Conservation (phyloP, 2,113 vertebrate species). For the Pelodiscus sinensis region DNA sequence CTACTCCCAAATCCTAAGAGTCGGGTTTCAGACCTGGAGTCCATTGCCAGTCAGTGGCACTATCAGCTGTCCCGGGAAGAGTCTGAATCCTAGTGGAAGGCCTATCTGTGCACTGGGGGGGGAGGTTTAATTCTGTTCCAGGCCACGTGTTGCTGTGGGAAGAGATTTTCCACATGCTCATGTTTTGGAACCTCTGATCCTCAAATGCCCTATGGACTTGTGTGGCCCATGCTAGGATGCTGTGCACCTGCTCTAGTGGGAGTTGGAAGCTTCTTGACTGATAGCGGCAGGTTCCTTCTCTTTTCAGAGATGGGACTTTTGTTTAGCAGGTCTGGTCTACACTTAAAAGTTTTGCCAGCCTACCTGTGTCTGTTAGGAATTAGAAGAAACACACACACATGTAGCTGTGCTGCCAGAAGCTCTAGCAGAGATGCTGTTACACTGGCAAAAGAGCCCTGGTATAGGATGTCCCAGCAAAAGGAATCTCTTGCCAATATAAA, state of each 20-base stretch:
- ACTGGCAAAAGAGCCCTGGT: background rate
- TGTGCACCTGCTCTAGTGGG: background rate
- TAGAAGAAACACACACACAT: background rate
- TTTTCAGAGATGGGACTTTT: background rate
- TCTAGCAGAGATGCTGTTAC: background rate
- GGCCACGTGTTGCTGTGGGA: background rate
- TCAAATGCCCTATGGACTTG: background rate
- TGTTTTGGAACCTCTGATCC: background rate
- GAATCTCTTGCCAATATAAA: background rate
- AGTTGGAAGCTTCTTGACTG: background rate
- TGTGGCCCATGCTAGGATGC: background rate
- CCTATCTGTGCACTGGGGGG: background rate
- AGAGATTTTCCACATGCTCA: background rate
- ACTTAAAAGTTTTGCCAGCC: background rate
- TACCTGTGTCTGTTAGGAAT: background rate
- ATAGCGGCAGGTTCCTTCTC: rapidly evolving
- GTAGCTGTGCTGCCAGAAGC: background rate
- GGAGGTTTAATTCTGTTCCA: background rate
- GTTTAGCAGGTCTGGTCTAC: background rate
- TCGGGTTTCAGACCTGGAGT: background rate
- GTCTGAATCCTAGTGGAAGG: background rate
- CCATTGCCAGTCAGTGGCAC: background rate
- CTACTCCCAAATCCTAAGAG: rapidly evolving
- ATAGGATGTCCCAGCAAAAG: background rate
- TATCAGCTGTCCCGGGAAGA: background rate